These are phyloP conservation scores for Bicyclus anynana DNA, from an alignment of 1,140 invertebrate genomes.

Conservation along the genomic window DNA sequence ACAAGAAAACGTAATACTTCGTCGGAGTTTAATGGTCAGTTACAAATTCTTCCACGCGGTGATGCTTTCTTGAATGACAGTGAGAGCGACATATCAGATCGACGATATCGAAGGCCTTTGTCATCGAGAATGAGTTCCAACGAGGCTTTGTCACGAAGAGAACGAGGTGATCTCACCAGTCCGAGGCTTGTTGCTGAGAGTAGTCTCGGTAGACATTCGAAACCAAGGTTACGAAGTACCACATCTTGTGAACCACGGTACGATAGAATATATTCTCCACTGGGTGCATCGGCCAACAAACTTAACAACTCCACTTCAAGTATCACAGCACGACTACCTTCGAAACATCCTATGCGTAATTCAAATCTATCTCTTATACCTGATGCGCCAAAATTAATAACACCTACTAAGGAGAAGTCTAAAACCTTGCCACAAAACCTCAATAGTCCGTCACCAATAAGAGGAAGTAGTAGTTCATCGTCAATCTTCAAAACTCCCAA, in stretches of 20 bases:
- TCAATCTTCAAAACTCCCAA: conserved; percentile 71
- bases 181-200: conserved; percentile 57
- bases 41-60: conserved; percentile 44
- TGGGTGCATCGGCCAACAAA: conserved; percentile 56
- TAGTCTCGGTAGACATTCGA: conserved; percentile 42
- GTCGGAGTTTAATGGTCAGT: conserved; percentile 40
- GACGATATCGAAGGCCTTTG: conserved; percentile 56
- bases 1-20: conserved; percentile 55
- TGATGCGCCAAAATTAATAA: conserved; percentile 60
- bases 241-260: conserved; percentile 67
- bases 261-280: conserved; percentile 62
- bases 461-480: conserved; percentile 64
- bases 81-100: conserved; percentile 60
- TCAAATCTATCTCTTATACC: conserved; percentile 69
- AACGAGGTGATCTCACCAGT: conserved; percentile 53
- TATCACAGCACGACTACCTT: conserved; percentile 45
- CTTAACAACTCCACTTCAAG: conserved; percentile 57
- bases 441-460: conserved; percentile 58
- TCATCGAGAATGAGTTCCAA: conserved; percentile 64
- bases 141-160: conserved; percentile 56
- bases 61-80: conserved; percentile 65
- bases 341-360: conserved; percentile 59
- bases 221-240: conserved; percentile 59
- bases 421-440: conserved; percentile 79
- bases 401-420: conserved; percentile 76